Evolutionary conservation across 1,140 invertebrate species (phyloP), one percentile per base, ranked within the genome.

Genomic region (Megalopta genalis): DNA sequence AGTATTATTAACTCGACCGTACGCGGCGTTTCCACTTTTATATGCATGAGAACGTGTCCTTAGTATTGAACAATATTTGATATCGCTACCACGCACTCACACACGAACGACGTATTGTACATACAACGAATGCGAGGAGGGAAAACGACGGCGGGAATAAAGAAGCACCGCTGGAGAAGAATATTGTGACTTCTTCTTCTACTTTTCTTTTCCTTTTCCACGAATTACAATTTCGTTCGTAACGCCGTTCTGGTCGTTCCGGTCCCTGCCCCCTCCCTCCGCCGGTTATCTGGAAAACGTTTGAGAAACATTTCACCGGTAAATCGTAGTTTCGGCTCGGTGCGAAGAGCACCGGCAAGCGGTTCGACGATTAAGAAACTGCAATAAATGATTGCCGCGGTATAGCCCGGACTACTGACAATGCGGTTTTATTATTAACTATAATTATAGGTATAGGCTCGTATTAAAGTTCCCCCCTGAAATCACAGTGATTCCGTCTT

Each of bases 341-440:
- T 16, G 37, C 3, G 16, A 39, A 54, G 65, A 71, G 18, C 12
- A n/a, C n/a, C n/a, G 7, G 25, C 16, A 59, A 73, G 18, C 23
- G 52, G 57, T 83, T 46, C 46, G 69, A 23, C 66, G 54, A 65
- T 72, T 69, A 69, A 74, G 81, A 42, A 83, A 83, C 65, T 69
- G 39, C 59, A 84, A 83, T 23, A 23, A 74, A 73, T 10, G 64
- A 66, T 74, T 86, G 71, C 71, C 70, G 80, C 65, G 78, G 63
- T 81, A 80, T 83, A 88, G 81, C 87, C 86, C 87, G 88, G n/a
- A 90, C 87, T 90, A 90, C 87, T 90, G 88, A 49, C 46, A 25
- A 86, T 92, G 91, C 92, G 92, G 92, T 92, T 93, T 90, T 88
- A 89, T 90, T 92, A 92, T 92, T 90, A 91, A 87, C 87, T 90